phyloP scores from a whole-genome alignment of 2,888 invertebrate species.

The Allygus modestus region DNA sequence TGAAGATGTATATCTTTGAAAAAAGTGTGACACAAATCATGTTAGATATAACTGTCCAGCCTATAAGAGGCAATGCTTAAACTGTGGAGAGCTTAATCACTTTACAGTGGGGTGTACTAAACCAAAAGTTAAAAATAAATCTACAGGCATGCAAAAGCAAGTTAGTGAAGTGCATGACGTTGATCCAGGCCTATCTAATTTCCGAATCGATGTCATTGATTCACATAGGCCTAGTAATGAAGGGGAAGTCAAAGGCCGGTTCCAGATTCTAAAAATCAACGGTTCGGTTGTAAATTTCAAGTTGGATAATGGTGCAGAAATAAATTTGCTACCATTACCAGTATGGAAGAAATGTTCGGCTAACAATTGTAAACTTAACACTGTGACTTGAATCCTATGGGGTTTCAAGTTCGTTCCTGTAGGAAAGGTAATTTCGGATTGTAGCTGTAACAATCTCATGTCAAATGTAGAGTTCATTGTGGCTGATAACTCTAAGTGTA shows the following conservation, averaged over 20 bases:
- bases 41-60: neutral
- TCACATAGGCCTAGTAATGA: neutral
- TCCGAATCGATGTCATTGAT: neutral
- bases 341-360: neutral
- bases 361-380: slow-evolving; percentile 10
- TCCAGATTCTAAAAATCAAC: neutral
- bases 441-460: neutral
- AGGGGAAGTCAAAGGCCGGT: neutral
- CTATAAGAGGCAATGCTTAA: slow-evolving; percentile 5
- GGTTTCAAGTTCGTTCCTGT: neutral
- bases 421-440: neutral
- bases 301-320: slow-evolving; percentile 16
- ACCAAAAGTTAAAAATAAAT: neutral
- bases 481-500: neutral
- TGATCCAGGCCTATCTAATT: neutral
- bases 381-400: slow-evolving; percentile 39
- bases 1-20: slow-evolving; percentile 7
- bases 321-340: neutral
- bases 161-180: neutral
- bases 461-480: slow-evolving; percentile 14
- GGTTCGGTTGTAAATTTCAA: neutral
- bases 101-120: slow-evolving; percentile 7
- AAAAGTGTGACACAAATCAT: slow-evolving; percentile 40
- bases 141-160: neutral
- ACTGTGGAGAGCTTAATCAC: slow-evolving; percentile 17